Conservation (phyloP, 92 coral and sea anemone species). For the Blastomussa wellsi region DNA sequence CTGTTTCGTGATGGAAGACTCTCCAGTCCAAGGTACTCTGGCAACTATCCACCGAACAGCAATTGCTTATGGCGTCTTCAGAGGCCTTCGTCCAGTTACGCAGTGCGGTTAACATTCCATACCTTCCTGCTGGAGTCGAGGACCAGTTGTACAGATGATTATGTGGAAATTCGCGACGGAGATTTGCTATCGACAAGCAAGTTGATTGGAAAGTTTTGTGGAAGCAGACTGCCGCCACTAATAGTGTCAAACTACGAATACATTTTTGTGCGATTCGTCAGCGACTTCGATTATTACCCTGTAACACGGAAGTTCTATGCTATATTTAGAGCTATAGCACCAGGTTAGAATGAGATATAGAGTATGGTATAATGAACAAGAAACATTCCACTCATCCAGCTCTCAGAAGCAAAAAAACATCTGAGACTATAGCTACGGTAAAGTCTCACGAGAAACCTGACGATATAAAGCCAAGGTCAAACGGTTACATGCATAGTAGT, state of each 20-base stretch:
- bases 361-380: too few relatives aligned
- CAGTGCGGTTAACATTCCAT: background rate
- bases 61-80: slow-evolving; percentile 7
- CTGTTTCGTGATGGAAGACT: background rate
- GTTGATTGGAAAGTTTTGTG: slow-evolving; percentile 66
- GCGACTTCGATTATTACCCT: slow-evolving; percentile 8
- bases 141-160: slow-evolving; percentile 51
- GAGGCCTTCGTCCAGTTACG: slow-evolving; percentile 1
- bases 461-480: too few relatives aligned
- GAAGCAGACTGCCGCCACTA: slow-evolving; percentile 55
- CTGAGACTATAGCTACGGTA: too few relatives aligned
- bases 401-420: too few relatives aligned
- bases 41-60: background rate
- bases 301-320: slow-evolving; percentile 22
- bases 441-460: too few relatives aligned
- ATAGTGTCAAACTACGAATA: slow-evolving; percentile 46
- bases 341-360: slow-evolving; percentile 20
- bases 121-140: slow-evolving; percentile 28
- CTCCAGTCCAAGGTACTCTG: slow-evolving; percentile 12
- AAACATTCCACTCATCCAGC: too few relatives aligned
- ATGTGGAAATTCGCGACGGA: slow-evolving; percentile 63
- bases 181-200: slow-evolving; percentile 7
- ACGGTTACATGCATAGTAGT: too few relatives aligned
- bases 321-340: slow-evolving; percentile 24
- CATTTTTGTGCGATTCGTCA: slow-evolving; percentile 43